Evolutionary conservation across 2,797 vertebrate genomes (phyloP).

Genomic region (Decapterus maruadsi): DNA sequence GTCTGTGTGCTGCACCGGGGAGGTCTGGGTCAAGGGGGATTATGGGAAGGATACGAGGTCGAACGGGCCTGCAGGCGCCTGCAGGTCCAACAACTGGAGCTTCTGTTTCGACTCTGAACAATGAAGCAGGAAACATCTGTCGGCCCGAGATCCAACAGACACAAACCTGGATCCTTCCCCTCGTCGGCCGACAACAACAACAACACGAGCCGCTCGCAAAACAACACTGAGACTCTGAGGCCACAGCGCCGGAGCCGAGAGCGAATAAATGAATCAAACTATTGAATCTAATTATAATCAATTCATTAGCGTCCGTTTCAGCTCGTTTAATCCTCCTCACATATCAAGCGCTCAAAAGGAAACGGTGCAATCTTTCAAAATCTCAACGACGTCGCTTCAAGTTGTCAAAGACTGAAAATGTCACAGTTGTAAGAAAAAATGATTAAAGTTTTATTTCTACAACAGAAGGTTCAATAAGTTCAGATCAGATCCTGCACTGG

Average conservation of each 20-base stretch:
- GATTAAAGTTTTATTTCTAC: too few species aligned
- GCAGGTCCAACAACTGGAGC: constrained; percentile 57
- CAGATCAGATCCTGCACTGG: neutral
- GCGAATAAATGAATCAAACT: neutral
- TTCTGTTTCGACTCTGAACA: constrained; percentile 80
- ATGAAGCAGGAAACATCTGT: constrained; percentile 86
- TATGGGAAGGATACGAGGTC: constrained; percentile 38
- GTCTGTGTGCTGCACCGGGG: neutral
- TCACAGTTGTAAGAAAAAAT: neutral
- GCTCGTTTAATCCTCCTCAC: neutral
- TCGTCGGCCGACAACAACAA: constrained; percentile 35
- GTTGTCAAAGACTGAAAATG: too few species aligned
- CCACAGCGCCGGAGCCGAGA: neutral
- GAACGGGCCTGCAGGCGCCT: constrained; percentile 56
- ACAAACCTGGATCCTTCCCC: constrained; percentile 57
- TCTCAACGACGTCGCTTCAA: too few species aligned
- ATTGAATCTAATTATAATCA: too few species aligned
- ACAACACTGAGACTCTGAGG: neutral
- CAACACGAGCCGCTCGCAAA: constrained; percentile 26
- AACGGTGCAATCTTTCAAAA: neutral
- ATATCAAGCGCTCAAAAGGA: neutral
- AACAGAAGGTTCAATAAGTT: neutral
- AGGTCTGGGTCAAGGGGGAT: constrained; percentile 34
- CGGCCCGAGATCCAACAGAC: constrained; percentile 55
- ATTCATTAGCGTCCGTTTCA: neutral